Conservation (phyloP, 2,888 invertebrate species). For the Eutolmus rufibarbis region DNA sequence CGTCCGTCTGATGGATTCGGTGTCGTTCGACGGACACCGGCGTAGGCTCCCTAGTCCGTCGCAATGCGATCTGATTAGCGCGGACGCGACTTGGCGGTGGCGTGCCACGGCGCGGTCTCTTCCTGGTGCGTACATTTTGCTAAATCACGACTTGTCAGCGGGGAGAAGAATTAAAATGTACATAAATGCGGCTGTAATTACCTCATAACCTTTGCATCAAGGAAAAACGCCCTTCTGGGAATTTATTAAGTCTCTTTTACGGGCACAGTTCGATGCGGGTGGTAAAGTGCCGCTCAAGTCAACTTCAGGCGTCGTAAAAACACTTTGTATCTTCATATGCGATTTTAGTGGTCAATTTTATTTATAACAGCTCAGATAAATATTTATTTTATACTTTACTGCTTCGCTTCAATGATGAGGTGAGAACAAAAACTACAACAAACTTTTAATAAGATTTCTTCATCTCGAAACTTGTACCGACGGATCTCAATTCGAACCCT, state of each 20-base stretch:
- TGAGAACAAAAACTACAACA: too few species aligned
- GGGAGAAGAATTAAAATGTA: neutral
- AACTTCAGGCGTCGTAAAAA: neutral
- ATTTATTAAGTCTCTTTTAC: neutral
- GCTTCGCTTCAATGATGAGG: neutral
- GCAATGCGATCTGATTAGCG: neutral
- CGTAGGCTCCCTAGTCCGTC: neutral
- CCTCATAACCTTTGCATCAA: neutral
- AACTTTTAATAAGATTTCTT: too few species aligned
- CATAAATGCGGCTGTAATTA: neutral
- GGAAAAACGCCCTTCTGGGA: neutral
- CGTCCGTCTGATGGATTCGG: neutral
- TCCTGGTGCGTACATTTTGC: neutral
- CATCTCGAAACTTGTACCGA: too few species aligned
- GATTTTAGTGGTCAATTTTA: neutral
- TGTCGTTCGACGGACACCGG: neutral
- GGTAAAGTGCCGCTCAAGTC: neutral
- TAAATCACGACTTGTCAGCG: neutral
- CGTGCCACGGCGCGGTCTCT: neutral
- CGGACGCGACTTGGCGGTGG: neutral
- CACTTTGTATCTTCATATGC: neutral
- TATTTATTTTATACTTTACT: neutral
- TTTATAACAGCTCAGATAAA: neutral
- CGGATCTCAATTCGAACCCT: too few species aligned
- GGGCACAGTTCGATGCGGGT: neutral